Conservation (phyloP, 2,888 invertebrate species). For the Drosophila prolongata region DNA sequence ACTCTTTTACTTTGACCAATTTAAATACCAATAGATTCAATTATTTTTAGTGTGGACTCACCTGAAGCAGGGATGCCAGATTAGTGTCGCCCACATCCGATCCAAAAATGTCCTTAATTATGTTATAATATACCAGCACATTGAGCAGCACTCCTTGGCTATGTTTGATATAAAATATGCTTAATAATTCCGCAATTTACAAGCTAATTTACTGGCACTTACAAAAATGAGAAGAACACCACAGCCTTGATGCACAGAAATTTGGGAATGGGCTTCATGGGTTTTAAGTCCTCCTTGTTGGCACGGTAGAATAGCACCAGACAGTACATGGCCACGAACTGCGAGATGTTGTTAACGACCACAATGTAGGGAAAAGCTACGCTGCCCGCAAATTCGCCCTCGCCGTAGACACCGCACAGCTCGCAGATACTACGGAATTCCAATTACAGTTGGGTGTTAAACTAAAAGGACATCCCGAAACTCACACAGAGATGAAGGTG, state of each 20-base stretch:
- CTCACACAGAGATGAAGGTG: slow-evolving; percentile 95
- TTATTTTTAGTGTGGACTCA: slow-evolving; percentile 76
- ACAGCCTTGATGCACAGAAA: slow-evolving; percentile 98
- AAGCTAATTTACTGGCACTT: slow-evolving; percentile 85
- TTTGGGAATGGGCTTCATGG: slow-evolving; percentile 97
- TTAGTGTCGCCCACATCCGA: slow-evolving; percentile 89
- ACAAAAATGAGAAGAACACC: slow-evolving; percentile 99
- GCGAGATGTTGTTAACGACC: slow-evolving; percentile 95
- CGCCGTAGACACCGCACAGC: slow-evolving; percentile 93
- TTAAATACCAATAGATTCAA: too few species aligned
- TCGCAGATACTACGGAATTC: slow-evolving; percentile 89
- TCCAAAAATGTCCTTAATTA: slow-evolving; percentile 91
- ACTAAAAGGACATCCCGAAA: slow-evolving; percentile 49
- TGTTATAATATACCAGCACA: slow-evolving; percentile 92
- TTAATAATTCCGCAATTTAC: not conserved
- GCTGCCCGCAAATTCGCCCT: slow-evolving; percentile 94
- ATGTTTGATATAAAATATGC: slow-evolving; percentile 40
- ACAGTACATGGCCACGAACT: slow-evolving; percentile 98
- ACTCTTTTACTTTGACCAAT: too few species aligned
- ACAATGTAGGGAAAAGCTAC: slow-evolving; percentile 96
- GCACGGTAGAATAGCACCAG: slow-evolving; percentile 96
- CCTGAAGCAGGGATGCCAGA: slow-evolving; percentile 93
- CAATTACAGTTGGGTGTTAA: not conserved
- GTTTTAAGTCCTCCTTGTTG: slow-evolving; percentile 91
- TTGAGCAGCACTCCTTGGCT: slow-evolving; percentile 97